Base-by-base conservation (phyloP, 2,888 invertebrate genomes). In the Ornithoptera alexandrae region DNA sequence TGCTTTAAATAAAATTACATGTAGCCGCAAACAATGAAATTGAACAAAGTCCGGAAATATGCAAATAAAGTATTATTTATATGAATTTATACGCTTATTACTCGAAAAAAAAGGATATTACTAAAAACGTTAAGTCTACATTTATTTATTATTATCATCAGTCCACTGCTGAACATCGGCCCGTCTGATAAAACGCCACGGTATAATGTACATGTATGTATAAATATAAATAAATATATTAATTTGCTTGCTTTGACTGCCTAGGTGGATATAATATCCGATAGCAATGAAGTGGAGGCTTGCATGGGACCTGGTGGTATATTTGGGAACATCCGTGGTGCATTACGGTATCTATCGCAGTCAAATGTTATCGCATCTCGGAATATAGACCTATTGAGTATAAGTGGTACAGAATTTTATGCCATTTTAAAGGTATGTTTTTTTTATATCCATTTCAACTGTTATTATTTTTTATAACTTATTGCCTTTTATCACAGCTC, bases 301-400 rank as follows among this genome's bases (percentile, higher is more conserved):
- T 92, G 91, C 72, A 93, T 93, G 92, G 92, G 92, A 0, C 90
- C 92, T 7, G 92, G 92, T 15, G 92, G 92, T 10, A 92, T 93
- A 78, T 93, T 93, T 65, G 92, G 92, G 0, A 93, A 93, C 71
- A 92, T 93, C 72, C 84, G 86, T 73, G 90, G 91, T 7, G 85
- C 86, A 4, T 74, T 79, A 1, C 88, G 83, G 76, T 90, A 88
- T 73, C 77, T 88, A 62, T 89, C 90, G 0, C 83, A 86, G 77
- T 92, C 93, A 3, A 93, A 90, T 68, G 84, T 93, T 1, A 77
- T 87, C 1, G 93, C 93, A 12, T 86, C 91, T 2, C 86, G 90
- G 70, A 93, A 93, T 75, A 89, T 92, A 67, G 93, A 93, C 75
- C 80, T 93, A 58, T 77, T 93, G 20, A 84, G 85, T 67, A 90